Evolutionary conservation across 1,140 invertebrate genomes (phyloP).

Genomic region (Macrosteles quadrilineatus): DNA sequence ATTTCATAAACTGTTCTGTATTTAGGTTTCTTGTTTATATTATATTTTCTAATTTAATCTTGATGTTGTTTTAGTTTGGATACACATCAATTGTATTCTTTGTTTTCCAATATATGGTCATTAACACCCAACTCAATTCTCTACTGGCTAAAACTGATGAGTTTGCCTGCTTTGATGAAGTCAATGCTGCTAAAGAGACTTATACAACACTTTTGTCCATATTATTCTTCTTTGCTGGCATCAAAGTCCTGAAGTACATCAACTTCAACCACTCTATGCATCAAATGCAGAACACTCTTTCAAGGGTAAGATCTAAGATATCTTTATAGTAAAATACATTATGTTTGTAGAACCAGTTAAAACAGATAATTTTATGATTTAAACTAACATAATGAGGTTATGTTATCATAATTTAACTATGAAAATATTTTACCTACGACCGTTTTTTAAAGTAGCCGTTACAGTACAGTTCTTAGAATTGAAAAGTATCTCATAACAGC

Average conservation of each 20-base stretch:
- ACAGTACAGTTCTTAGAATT: too few species aligned
- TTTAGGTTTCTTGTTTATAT: too few species aligned
- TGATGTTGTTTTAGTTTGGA: conserved; percentile 1
- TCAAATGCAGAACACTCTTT: conserved; percentile 17
- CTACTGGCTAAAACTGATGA: background rate
- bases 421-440: too few species aligned
- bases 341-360: background rate
- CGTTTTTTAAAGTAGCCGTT: too few species aligned
- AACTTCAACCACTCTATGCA: conserved; percentile 21
- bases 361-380: too few species aligned
- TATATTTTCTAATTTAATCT: too few species aligned
- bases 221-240: conserved; percentile 5
- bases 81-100: background rate
- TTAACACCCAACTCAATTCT: background rate
- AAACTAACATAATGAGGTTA: too few species aligned
- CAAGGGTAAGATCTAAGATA: background rate
- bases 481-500: too few species aligned
- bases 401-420: too few species aligned
- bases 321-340: background rate
- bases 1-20: too few species aligned
- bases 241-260: conserved; percentile 10
- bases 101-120: background rate
- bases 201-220: background rate
- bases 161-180: background rate
- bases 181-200: background rate